Percentiles rank a stretch among this genome's conserved stretches.
Conservation (phyloP, 2,888 invertebrate genomes). For the Acleris emargana region DNA sequence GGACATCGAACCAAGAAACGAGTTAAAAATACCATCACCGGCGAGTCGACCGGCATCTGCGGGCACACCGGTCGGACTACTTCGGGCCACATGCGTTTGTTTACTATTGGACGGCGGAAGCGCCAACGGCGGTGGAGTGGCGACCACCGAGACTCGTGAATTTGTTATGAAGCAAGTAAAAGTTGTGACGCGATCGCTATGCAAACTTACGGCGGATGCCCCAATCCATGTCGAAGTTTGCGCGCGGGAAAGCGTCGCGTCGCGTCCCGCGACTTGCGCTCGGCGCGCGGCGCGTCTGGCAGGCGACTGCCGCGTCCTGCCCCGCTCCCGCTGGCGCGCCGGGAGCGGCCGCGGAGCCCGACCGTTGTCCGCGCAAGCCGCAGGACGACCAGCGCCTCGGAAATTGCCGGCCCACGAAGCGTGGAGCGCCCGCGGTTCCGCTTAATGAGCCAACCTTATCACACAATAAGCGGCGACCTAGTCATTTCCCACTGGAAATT, state of each 20-base stretch:
- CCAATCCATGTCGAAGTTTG: slow-evolving; percentile 76
- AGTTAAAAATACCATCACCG: slow-evolving; percentile 80
- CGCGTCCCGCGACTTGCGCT: slow-evolving; percentile 43
- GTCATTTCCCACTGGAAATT: slow-evolving; percentile 58
- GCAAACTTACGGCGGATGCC: slow-evolving; percentile 81
- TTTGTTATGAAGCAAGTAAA: slow-evolving; percentile 40
- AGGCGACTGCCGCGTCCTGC: slow-evolving; percentile 79
- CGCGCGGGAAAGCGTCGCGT: slow-evolving; percentile 44
- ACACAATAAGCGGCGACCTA: slow-evolving; percentile 49
- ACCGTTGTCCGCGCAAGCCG: slow-evolving; percentile 54
- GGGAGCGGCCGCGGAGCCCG: slow-evolving; percentile 53
- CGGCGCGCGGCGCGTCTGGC: slow-evolving; percentile 75
- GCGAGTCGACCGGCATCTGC: slow-evolving; percentile 77
- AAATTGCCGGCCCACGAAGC: slow-evolving; percentile 49
- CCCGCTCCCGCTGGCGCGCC: slow-evolving; percentile 61
- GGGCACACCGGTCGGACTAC: slow-evolving; percentile 79
- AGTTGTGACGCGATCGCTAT: slow-evolving; percentile 48
- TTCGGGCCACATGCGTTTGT: slow-evolving; percentile 80
- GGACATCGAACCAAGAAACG: slow-evolving; percentile 82
- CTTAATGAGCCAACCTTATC: slow-evolving; percentile 53
- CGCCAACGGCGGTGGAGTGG: slow-evolving; percentile 45
- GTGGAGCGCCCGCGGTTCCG: slow-evolving; percentile 42
- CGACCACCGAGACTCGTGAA: slow-evolving; percentile 42
- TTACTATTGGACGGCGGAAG: slow-evolving; percentile 77
- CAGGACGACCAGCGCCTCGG: slow-evolving; percentile 53